Conservation (phyloP, 2,888 invertebrate genomes). For the Laothoe populi region DNA sequence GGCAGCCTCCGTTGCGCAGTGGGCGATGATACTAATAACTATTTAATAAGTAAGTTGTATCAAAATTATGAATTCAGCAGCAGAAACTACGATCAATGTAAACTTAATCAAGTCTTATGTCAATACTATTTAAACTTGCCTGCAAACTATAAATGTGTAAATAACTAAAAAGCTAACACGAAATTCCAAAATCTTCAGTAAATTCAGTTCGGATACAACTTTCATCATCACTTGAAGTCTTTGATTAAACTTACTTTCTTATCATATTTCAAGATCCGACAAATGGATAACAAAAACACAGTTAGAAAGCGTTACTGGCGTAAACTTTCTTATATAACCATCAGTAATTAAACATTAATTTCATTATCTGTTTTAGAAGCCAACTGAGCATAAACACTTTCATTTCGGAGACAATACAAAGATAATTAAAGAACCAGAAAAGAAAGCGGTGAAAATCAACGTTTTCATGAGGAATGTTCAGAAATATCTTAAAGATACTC, state of each 20-base stretch:
- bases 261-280: conserved; percentile 27
- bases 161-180: not conserved
- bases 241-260: conserved; percentile 25
- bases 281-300: conserved; percentile 25
- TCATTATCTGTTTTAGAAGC: conserved; percentile 22
- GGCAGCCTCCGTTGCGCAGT: no score
- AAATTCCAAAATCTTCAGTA: not conserved
- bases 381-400: conserved; percentile 27
- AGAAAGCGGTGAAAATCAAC: not conserved
- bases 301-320: conserved; percentile 28
- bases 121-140: no score
- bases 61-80: no score
- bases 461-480: conserved; percentile 1
- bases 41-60: no score
- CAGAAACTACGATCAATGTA: not conserved
- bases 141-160: not conserved
- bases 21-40: no score
- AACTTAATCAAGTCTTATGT: no score
- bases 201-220: conserved; percentile 1
- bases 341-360: conserved; percentile 24
- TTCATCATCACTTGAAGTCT: conserved; percentile 22
- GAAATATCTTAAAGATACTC: conserved; percentile 4
- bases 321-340: conserved; percentile 25
- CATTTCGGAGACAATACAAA: conserved; percentile 27
- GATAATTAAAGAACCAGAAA: conserved; percentile 5